Conservation (phyloP, 2,113 vertebrate genomes). For the Rhinolophus sinicus region DNA sequence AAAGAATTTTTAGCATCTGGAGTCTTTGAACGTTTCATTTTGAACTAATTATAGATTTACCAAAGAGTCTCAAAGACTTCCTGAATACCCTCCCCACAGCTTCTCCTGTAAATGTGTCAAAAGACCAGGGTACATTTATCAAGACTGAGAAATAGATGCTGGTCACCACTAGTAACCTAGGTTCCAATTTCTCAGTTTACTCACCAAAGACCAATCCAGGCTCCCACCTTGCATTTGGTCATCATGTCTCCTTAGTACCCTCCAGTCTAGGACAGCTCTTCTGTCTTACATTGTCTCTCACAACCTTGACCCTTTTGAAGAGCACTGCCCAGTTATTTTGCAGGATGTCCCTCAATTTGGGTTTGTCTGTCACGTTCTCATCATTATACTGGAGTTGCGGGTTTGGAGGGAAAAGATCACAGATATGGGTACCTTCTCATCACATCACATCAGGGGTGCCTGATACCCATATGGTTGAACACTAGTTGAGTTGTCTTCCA, state of each 20-base stretch:
- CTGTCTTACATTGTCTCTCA: not conserved
- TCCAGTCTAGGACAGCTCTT: not conserved
- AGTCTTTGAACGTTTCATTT: not conserved
- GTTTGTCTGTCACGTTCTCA: not conserved
- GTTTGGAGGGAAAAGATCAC: not conserved
- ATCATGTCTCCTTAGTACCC: not conserved
- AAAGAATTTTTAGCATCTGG: not conserved
- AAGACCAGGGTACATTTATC: not conserved
- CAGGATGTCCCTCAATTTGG: too few species aligned
- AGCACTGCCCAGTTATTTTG: not conserved
- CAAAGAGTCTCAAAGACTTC: not conserved
- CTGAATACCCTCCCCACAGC: not conserved
- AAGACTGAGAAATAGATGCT: too few species aligned
- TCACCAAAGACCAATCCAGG: not conserved
- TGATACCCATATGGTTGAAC: not conserved
- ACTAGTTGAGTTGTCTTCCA: fast-evolving
- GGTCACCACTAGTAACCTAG: not conserved
- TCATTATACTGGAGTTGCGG: not conserved
- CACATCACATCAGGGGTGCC: too few species aligned
- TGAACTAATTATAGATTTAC: not conserved
- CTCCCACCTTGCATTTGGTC: not conserved
- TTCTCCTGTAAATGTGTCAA: not conserved
- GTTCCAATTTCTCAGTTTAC: not conserved
- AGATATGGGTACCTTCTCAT: not conserved
- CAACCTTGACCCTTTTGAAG: not conserved